Conservation (phyloP, 2,113 vertebrate genomes). For the Epinephelus cyanopodus region DNA sequence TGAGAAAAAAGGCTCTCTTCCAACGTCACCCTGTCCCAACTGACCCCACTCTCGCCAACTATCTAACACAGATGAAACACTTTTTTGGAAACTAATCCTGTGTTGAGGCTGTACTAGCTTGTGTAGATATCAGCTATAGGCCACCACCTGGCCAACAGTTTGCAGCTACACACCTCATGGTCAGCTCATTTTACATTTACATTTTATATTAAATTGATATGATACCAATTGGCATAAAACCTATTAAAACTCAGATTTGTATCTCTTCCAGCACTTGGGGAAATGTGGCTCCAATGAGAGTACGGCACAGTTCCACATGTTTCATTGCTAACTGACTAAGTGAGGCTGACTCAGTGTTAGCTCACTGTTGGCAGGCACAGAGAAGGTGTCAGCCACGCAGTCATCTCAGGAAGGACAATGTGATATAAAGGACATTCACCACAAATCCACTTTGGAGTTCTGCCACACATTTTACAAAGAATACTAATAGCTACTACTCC, state of each 20-base stretch:
- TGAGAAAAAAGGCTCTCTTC: no score
- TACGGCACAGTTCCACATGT: background rate
- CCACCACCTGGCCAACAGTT: background rate
- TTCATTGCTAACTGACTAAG: constrained; percentile 26
- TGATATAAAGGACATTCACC: constrained; percentile 21
- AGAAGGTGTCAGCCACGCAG: constrained; percentile 21
- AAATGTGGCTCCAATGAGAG: background rate
- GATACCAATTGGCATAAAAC: background rate
- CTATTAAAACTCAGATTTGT: background rate
- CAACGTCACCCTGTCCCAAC: no score
- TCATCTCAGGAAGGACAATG: constrained; percentile 28
- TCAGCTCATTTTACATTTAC: background rate
- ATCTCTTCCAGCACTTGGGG: background rate
- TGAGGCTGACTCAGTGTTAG: constrained; percentile 45
- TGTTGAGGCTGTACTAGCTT: background rate
- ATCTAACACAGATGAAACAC: background rate
- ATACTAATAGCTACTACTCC: background rate
- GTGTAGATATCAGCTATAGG: no score
- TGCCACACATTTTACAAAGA: constrained; percentile 1
- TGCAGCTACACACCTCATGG: background rate
- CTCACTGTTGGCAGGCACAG: constrained; percentile 17
- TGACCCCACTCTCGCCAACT: no score
- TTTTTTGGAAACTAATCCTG: background rate
- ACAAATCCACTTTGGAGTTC: constrained; percentile 5
- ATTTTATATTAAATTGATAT: background rate